Base-by-base conservation (phyloP, 2,113 vertebrate species). In the Cyanoderma ruficeps region DNA sequence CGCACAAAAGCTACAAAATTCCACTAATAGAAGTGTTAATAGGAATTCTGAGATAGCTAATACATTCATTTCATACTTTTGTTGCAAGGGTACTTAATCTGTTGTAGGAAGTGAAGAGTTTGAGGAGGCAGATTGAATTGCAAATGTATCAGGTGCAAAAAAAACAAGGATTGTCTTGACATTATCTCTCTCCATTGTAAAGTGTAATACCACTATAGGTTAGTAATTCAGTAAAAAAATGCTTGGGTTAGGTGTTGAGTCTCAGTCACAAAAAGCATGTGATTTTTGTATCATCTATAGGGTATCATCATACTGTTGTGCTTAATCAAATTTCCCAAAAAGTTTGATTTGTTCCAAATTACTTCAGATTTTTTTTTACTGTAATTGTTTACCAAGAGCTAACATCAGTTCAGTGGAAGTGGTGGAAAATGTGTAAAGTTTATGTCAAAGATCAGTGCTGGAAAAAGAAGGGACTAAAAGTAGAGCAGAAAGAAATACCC, bases 171-270 rank as follows among this genome's bases (percentile, higher is more conserved):
- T 15, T 21, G 18, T 25, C 16, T 55, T 65, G 27, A 13, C 19
- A 56, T 11, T 47, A 8, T 72, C 7, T 23, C n/a, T 85, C 16
- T 67, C 31, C 13, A 12, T 71, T 83, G 13, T 28, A 57, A 80
- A 35, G 16, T 1, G 0, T 56, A 59, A 33, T 49, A 61, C 16
- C 1, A 7, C 14, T 55, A 22, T 30, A 59, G 37, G 13, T 90
- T 84, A 75, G 39, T 56, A 75, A 41, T 83, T 83, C 24, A n/a
- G 16, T 49, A 41, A 61, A 44, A 56, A 69, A 22, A 8, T 8
- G 1, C 0, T 0, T 60, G 35, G 14, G 39, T 44, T 82, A 33
- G 7, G 22, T 68, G 5, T 63, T 41, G 13, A 64, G 10, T 75
- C 22, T 59, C 9, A 30, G 44, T 90, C 24, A 25, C 25, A 47